Base-by-base conservation (phyloP, 2,888 invertebrate species). In the Ornithoptera alexandrae region DNA sequence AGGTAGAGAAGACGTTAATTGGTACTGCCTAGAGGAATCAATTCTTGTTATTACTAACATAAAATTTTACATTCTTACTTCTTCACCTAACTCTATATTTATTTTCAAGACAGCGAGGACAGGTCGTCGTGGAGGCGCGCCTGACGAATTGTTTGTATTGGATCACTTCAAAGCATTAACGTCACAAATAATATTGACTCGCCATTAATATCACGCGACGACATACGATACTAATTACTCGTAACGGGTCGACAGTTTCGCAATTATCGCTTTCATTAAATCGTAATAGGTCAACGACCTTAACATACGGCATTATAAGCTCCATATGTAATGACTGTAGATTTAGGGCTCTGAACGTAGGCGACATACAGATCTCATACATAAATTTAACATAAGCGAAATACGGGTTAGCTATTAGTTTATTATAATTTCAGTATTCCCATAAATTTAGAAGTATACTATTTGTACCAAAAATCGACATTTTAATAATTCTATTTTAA, bases 141-240 rank as follows among this genome's bases (percentile, higher is more conserved):
- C 46, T 18, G 68, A 24, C 62, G 57, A 17, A 53, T 56, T 76
- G 70, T 74, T 76, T 74, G 59, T 72, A 67, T 77, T 77, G 76
- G 73, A 66, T 68, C 66, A 72, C 75, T 74, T 75, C 77, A 75
- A 74, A 76, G 72, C 73, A 62, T n/a, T 65, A 67, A 66, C 71
- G 72, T 73, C 74, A 76, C 64, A 18, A 68, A 73, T 75, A 78
- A 79, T 78, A 79, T 79, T 78, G 78, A 78, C 75, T 66, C 74
- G 74, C 68, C 71, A 72, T 68, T 71, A 71, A 75, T 75, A 71
- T 72, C 68, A 67, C 58, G 72, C 72, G 78, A 77, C 64, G 76
- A 74, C 62, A 69, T 69, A 66, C 69, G 73, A 74, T 69, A 70
- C 67, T 77, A 73, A 75, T 76, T 74, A 74, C 71, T 72, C 71